Evolutionary conservation across 2,113 vertebrate species (phyloP).

Genomic region (Onychorhynchus coronatus): DNA sequence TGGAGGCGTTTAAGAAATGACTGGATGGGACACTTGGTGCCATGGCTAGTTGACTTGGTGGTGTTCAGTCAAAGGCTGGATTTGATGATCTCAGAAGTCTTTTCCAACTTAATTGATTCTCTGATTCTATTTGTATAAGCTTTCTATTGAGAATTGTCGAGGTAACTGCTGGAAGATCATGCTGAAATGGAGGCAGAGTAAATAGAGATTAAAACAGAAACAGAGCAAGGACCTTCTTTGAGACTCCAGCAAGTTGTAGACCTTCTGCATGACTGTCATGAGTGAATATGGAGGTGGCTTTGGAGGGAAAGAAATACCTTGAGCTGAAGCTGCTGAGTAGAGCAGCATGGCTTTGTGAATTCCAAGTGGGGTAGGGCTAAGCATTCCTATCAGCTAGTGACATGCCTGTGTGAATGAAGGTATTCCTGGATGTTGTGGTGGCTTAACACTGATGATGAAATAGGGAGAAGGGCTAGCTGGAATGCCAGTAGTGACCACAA

Average conservation of each 20-base stretch:
- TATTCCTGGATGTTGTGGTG: neutral
- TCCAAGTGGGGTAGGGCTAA: neutral
- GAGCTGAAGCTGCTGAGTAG: neutral
- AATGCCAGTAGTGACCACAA: neutral
- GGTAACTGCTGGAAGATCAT: neutral
- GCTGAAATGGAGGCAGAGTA: neutral
- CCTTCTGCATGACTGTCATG: neutral
- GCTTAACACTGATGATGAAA: neutral
- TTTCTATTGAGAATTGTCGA: neutral
- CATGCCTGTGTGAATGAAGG: neutral
- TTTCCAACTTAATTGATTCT: neutral
- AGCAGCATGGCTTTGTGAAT: neutral
- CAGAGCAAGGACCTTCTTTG: neutral
- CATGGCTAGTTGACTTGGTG: neutral
- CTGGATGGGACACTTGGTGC: neutral
- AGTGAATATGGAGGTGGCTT: neutral
- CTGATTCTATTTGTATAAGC: neutral
- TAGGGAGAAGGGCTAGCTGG: no score
- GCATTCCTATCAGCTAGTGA: neutral
- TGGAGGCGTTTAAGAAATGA: neutral
- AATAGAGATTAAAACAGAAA: neutral
- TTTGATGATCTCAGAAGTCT: accelerated
- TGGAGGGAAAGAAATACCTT: neutral
- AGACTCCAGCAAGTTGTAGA: neutral
- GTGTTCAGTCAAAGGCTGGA: neutral